These are phyloP conservation scores for Eupithecia inturbata DNA, from an alignment of 2,888 invertebrate species.

Conservation along the genomic window DNA sequence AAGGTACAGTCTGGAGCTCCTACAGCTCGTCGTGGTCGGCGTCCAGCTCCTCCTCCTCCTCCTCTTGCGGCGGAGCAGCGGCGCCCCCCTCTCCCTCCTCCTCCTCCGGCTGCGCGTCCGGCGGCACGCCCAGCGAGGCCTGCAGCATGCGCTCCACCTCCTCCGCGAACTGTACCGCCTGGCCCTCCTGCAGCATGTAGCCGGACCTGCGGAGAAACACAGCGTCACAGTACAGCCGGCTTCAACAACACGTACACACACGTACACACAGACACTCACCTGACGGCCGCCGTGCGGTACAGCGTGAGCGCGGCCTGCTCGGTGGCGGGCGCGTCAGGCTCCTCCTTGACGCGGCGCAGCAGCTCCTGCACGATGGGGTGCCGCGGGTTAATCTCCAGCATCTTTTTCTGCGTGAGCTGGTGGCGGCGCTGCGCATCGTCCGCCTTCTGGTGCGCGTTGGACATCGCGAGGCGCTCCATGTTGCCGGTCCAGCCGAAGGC, in stretches of 20 bases:
- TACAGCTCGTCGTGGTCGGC: slow-evolving; percentile 67
- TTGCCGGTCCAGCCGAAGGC: slow-evolving; percentile 99
- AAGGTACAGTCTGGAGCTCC: slow-evolving; percentile 14
- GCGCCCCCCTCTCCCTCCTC: slow-evolving; percentile 86
- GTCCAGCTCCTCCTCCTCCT: slow-evolving; percentile 45
- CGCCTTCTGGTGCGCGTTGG: slow-evolving; percentile 97
- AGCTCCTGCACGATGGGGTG: slow-evolving; percentile 97
- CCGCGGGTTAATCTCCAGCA: slow-evolving; percentile 97
- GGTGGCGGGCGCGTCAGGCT: slow-evolving; percentile 84
- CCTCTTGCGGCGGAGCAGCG: slow-evolving; percentile 75
- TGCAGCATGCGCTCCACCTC: slow-evolving; percentile 96
- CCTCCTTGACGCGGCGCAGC: slow-evolving; percentile 87
- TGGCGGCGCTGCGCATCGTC: slow-evolving; percentile 96
- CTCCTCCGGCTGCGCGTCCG: slow-evolving; percentile 84
- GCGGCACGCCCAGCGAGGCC: slow-evolving; percentile 89
- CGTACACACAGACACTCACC: slow-evolving; percentile 1
- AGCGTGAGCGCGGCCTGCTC: slow-evolving; percentile 84
- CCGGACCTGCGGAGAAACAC: slow-evolving; percentile 85
- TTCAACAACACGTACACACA: no score
- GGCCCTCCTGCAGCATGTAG: slow-evolving; percentile 89
- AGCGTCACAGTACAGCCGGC: no score
- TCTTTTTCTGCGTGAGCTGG: slow-evolving; percentile 97
- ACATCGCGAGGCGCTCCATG: slow-evolving; percentile 98
- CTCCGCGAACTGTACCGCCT: slow-evolving; percentile 91
- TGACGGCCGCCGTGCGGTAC: slow-evolving; percentile 35